Evolutionary conservation across 2,113 vertebrate species (phyloP).

Genomic region (Oreocharis arfaki): DNA sequence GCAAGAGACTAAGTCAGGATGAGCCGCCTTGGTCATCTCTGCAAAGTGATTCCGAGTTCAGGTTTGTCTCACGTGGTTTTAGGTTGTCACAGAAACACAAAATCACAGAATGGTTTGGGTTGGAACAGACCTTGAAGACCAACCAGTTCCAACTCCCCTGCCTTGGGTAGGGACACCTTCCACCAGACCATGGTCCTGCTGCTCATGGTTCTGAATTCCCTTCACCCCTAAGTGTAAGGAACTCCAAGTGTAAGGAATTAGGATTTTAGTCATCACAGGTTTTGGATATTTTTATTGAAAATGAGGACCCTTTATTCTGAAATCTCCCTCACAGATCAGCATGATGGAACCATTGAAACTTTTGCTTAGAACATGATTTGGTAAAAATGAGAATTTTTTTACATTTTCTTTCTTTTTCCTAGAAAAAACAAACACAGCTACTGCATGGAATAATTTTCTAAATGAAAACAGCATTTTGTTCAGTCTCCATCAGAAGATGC

Average conservation of each 20-base stretch:
- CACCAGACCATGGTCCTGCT: fast-evolving
- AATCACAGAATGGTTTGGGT: background rate
- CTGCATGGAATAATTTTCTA: background rate
- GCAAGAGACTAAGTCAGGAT: background rate
- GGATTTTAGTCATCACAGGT: background rate
- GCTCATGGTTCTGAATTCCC: background rate
- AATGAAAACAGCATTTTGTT: background rate
- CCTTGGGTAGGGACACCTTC: background rate
- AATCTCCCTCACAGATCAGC: background rate
- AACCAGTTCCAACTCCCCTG: background rate
- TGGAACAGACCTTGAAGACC: background rate
- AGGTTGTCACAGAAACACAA: background rate
- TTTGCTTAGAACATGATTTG: background rate
- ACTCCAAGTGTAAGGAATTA: background rate
- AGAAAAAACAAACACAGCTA: background rate
- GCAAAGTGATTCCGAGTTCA: background rate
- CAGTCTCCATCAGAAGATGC: background rate
- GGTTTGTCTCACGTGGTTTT: background rate
- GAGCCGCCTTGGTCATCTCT: background rate
- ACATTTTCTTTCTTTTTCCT: background rate
- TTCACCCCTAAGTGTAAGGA: background rate
- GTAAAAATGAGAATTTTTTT: background rate
- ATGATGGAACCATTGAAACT: background rate
- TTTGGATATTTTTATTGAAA: background rate
- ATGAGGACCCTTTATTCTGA: background rate